Evolutionary conservation across 2,113 vertebrate species (phyloP).

Genomic region (Gopherus flavomarginatus): DNA sequence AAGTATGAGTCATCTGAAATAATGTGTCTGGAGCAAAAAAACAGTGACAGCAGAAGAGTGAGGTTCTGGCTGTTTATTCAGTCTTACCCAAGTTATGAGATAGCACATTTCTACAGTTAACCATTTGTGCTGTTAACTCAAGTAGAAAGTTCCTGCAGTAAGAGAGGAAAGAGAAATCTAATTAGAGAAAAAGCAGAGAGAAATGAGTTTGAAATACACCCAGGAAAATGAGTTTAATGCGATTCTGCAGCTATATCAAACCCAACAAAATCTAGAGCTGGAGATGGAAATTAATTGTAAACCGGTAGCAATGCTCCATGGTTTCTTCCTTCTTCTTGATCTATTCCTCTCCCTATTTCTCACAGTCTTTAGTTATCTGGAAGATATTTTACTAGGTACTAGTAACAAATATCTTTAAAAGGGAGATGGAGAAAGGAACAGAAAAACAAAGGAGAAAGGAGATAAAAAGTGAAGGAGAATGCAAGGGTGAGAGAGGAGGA

Average conservation of each 20-base stretch:
- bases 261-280: neutral
- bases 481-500: neutral
- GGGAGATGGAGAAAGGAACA: neutral
- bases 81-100: neutral
- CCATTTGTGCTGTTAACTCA: slow-evolving; percentile 11
- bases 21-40: neutral
- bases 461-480: neutral
- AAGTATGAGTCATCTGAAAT: neutral
- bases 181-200: slow-evolving; percentile 4
- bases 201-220: slow-evolving; percentile 16
- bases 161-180: neutral
- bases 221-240: neutral
- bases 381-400: neutral
- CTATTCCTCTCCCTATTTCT: neutral
- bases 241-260: neutral
- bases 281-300: slow-evolving; percentile 15
- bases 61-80: neutral
- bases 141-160: neutral
- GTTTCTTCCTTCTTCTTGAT: neutral
- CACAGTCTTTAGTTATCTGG: neutral
- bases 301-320: neutral
- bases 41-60: neutral
- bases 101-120: neutral
- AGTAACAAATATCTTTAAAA: neutral
- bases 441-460: neutral